Percentiles rank a stretch among this genome's conserved stretches.
These are phyloP conservation scores for Aporophyla lueneburgensis DNA, from an alignment of 2,888 invertebrate genomes.

Conservation along the genomic window DNA sequence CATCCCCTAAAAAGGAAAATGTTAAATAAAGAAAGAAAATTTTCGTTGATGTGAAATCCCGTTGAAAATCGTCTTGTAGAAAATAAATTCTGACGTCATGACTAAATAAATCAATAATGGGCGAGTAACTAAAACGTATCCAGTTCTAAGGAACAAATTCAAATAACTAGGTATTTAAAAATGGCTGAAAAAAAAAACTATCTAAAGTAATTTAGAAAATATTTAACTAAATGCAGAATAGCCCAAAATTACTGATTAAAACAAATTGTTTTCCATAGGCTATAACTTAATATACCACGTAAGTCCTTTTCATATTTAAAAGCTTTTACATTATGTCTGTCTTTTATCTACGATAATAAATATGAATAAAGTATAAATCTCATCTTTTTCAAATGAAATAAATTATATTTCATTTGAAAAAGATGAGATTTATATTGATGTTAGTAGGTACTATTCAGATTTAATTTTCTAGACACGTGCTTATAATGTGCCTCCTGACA, in stretches of 20 bases:
- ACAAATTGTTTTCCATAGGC: background rate
- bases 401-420: too few relatives aligned
- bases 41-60: too few relatives aligned
- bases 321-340: background rate
- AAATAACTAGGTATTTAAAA: background rate
- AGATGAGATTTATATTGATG: too few relatives aligned
- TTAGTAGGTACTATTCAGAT: background rate
- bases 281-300: constrained; percentile 5
- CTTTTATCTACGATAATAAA: background rate
- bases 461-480: background rate
- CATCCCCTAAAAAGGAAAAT: too few relatives aligned
- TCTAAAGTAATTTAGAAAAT: background rate
- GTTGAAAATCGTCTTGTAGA: too few relatives aligned
- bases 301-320: background rate
- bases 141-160: background rate
- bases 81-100: too few relatives aligned
- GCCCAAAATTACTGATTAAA: background rate
- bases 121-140: too few relatives aligned
- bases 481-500: background rate
- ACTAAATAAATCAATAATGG: too few relatives aligned
- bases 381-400: background rate
- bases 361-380: background rate
- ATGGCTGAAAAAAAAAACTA: background rate
- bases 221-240: background rate
- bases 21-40: too few relatives aligned